A percentile compares a stretch with the other conserved stretches of the same genome.
These are phyloP conservation scores for Polia nebulosa DNA, from an alignment of 2,888 invertebrate species.

Conservation along the genomic window DNA sequence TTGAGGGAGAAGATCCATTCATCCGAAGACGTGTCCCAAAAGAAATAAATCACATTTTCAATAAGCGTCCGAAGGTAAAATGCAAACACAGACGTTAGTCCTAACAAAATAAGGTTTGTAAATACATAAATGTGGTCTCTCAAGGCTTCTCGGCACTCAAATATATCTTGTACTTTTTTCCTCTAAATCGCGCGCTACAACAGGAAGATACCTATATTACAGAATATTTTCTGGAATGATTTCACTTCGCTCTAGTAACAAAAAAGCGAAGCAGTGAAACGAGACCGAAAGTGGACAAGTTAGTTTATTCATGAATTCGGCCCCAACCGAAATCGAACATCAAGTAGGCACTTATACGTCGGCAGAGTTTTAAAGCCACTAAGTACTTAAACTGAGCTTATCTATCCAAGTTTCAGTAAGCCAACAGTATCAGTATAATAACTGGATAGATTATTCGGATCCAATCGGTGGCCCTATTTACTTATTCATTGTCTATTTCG, in stretches of 20 bases:
- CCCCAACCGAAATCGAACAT: slow-evolving; percentile 72
- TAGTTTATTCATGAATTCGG: slow-evolving; percentile 71
- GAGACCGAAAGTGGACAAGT: slow-evolving; percentile 72
- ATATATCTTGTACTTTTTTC: slow-evolving; percentile 37
- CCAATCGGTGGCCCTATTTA: slow-evolving; percentile 47
- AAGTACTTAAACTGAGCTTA: slow-evolving; percentile 61
- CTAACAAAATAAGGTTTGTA: slow-evolving; percentile 73
- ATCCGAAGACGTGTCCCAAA: slow-evolving; percentile 62
- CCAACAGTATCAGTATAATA: slow-evolving; percentile 55
- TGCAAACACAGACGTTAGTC: slow-evolving; percentile 68
- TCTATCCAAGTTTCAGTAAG: slow-evolving; percentile 59
- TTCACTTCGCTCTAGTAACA: slow-evolving; percentile 24
- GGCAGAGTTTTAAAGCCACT: slow-evolving; percentile 60
- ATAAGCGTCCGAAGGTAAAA: slow-evolving; percentile 64
- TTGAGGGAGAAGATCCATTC: slow-evolving; percentile 51
- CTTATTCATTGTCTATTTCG: slow-evolving; percentile 51
- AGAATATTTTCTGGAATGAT: slow-evolving; percentile 41
- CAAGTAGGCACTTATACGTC: slow-evolving; percentile 59
- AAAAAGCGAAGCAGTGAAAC: slow-evolving; percentile 58
- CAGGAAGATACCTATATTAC: slow-evolving; percentile 9
- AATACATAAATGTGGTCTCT: slow-evolving; percentile 62
- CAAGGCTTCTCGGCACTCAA: slow-evolving; percentile 38
- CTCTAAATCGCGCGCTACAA: slow-evolving; percentile 13
- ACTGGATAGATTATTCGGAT: slow-evolving; percentile 58
- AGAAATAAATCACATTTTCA: slow-evolving; percentile 74